phyloP scores from a whole-genome alignment of 2,888 invertebrate genomes.

The Chrysolina oricalcia region DNA sequence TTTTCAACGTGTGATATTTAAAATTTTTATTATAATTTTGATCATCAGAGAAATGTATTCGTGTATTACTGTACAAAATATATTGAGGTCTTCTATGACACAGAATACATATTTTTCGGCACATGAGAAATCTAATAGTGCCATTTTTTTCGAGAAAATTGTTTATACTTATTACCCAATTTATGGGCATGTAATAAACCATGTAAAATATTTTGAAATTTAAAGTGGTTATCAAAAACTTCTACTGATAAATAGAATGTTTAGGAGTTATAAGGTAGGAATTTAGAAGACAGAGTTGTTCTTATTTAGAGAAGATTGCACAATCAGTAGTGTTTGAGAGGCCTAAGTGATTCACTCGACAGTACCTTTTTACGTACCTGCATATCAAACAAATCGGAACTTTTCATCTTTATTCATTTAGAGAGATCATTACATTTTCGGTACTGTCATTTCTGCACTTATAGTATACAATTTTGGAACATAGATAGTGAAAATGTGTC shows the following conservation, averaged over 20 bases:
- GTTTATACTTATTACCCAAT: conserved; percentile 59
- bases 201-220: conserved; percentile 37
- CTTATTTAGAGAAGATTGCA: conserved; percentile 55
- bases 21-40: conserved; percentile 42
- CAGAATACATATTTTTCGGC: conserved; percentile 56
- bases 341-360: conserved; percentile 66
- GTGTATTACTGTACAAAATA: conserved; percentile 61
- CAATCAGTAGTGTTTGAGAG: conserved; percentile 68
- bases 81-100: conserved; percentile 54
- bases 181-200: conserved; percentile 57
- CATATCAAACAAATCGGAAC: conserved; percentile 40
- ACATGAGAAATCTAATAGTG: conserved; percentile 53
- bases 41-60: conserved; percentile 42
- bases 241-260: conserved; percentile 49
- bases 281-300: conserved; percentile 49
- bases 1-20: conserved; percentile 62
- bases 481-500: conserved; percentile 21
- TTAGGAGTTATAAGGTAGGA: conserved; percentile 41
- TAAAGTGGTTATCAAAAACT: conserved; percentile 38
- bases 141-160: conserved; percentile 56
- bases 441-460: conserved; percentile 6
- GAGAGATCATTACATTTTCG: background rate
- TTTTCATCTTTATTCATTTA: conserved; percentile 5
- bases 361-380: conserved; percentile 63
- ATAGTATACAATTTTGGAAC: conserved; percentile 3